phyloP scores from a whole-genome alignment of 2,888 invertebrate genomes.

The Rhaphigaster nebulosa region DNA sequence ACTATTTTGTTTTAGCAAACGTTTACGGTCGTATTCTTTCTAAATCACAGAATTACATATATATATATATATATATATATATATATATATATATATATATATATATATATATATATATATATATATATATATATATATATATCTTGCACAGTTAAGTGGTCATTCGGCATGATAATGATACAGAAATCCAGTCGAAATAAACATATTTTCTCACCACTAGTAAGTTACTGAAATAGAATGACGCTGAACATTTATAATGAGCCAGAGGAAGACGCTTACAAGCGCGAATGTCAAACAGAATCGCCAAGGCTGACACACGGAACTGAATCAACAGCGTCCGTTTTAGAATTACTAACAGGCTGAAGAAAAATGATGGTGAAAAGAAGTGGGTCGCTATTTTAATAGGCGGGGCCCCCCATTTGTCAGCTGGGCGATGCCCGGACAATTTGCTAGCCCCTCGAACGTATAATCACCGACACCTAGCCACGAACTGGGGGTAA shows the following conservation, averaged over 20 bases:
- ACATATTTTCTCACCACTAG: neutral
- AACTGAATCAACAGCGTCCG: neutral
- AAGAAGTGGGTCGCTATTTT: conserved; percentile 29
- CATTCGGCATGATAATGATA: neutral
- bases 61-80: too few relatives aligned
- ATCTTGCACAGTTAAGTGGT: too few relatives aligned
- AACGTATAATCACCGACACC: neutral
- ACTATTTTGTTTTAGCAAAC: too few relatives aligned
- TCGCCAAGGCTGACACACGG: neutral
- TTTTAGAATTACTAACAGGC: neutral
- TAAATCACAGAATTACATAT: too few relatives aligned
- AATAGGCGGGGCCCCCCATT: neutral
- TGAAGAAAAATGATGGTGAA: neutral
- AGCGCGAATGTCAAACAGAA: neutral
- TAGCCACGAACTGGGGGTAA: neutral
- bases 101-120: too few relatives aligned
- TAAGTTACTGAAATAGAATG: neutral
- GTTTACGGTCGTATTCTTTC: too few relatives aligned
- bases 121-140: too few relatives aligned
- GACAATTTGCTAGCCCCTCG: neutral
- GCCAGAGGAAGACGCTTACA: neutral
- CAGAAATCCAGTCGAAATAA: neutral
- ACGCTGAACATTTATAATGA: neutral
- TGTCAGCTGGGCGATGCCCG: neutral
- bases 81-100: too few relatives aligned